phyloP scores from a whole-genome alignment of 2,888 invertebrate species.

The Drosophila leonis region DNA sequence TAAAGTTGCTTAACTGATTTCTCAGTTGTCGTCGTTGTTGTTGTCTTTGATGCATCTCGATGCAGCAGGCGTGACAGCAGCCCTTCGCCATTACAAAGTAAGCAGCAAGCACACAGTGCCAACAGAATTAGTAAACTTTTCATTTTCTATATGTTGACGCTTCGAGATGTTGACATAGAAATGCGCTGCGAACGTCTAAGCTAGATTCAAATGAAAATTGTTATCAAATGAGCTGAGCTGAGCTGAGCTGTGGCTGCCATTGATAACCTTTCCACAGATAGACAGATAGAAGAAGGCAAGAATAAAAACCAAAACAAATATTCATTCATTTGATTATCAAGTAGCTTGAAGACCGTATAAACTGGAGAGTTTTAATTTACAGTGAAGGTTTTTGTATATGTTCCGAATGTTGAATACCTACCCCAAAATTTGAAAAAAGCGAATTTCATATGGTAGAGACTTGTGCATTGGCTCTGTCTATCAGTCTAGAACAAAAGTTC shows the following conservation, averaged over 20 bases:
- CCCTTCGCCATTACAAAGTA: conserved; percentile 21
- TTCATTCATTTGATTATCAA: not conserved
- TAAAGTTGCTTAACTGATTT: conserved; percentile 38
- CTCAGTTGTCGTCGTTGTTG: conserved; percentile 48
- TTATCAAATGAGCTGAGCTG: conserved; percentile 10
- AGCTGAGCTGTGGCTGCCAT: conserved; percentile 4
- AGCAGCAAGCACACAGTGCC: conserved; percentile 22
- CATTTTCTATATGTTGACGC: conserved; percentile 46
- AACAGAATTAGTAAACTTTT: conserved; percentile 43
- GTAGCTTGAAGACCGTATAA: too few relatives aligned
- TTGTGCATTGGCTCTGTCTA: too few relatives aligned
- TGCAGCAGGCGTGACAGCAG: conserved; percentile 44
- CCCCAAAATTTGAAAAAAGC: too few relatives aligned
- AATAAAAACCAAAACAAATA: conserved; percentile 7
- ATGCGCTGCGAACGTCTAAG: conserved; percentile 11
- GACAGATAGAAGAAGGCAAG: conserved; percentile 2
- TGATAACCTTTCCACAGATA: conserved; percentile 44
- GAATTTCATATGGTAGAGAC: too few relatives aligned
- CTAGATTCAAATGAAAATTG: not conserved
- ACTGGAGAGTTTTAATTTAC: too few relatives aligned
- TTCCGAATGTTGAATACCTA: too few relatives aligned
- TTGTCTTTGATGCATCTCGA: conserved; percentile 18
- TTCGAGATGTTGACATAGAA: conserved; percentile 23
- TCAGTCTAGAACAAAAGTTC: too few relatives aligned
- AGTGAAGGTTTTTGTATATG: too few relatives aligned